Percentiles rank a stretch among this genome's conserved stretches.
Conservation (phyloP, 1,140 invertebrate species). For the Scaptomyza montana region DNA sequence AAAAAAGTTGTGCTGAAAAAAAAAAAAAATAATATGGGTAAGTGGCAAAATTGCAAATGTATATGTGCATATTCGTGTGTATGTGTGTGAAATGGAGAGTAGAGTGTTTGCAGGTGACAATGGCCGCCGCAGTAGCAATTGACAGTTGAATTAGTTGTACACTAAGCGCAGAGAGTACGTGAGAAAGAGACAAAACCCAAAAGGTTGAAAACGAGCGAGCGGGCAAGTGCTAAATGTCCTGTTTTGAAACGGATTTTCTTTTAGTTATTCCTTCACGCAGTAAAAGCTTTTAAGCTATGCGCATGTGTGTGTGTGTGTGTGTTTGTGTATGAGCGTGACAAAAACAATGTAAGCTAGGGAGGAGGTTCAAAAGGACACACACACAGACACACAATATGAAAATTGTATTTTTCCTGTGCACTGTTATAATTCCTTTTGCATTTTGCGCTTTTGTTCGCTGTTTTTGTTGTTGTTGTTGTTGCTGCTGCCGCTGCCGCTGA, state of each 20-base stretch:
- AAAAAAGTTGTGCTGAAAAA: constrained; percentile 57
- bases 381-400: constrained; percentile 61
- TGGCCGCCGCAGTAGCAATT: constrained; percentile 37
- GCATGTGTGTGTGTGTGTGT: constrained; percentile 22
- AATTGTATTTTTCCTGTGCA: constrained; percentile 72
- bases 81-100: constrained; percentile 1
- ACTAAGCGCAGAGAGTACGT: constrained; percentile 17
- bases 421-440: constrained; percentile 44
- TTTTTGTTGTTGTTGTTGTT: constrained; percentile 9
- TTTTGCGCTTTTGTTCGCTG: constrained; percentile 29
- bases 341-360: constrained; percentile 61
- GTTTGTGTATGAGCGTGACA: neutral
- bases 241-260: constrained; percentile 68
- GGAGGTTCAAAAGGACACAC: constrained; percentile 59
- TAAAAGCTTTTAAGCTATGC: constrained; percentile 35
- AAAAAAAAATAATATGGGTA: constrained; percentile 55
- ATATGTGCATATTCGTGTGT: constrained; percentile 26
- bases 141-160: constrained; percentile 37
- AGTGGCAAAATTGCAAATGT: constrained; percentile 64
- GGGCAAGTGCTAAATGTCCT: constrained; percentile 45
- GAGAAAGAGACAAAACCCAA: constrained; percentile 12
- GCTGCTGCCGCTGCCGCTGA: neutral
- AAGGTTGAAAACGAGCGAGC: constrained; percentile 24
- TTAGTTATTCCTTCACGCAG: constrained; percentile 51
- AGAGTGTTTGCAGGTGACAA: constrained; percentile 37